These are phyloP conservation scores for Puntigrus tetrazona DNA, from an alignment of 2,113 vertebrate genomes.

Conservation along the genomic window DNA sequence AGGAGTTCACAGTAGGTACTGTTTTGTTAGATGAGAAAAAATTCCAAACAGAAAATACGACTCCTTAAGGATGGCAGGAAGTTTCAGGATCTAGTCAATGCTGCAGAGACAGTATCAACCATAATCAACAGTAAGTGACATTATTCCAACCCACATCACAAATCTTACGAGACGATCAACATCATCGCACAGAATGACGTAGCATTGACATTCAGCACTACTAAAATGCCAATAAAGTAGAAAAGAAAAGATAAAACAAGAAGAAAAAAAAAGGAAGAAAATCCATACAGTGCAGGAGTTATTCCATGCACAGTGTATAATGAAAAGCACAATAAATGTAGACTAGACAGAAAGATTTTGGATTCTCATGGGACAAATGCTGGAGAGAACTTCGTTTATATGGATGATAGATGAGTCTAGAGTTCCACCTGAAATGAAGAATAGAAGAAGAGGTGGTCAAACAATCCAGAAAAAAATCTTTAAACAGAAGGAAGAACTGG, in stretches of 20 bases:
- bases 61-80: background rate
- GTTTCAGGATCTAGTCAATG: background rate
- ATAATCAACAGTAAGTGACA: conserved; percentile 6
- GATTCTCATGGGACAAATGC: background rate
- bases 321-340: background rate
- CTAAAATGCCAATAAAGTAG: background rate
- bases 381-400: too few species aligned
- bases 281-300: background rate
- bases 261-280: background rate
- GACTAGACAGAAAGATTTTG: background rate
- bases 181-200: background rate
- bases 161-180: conserved; percentile 46
- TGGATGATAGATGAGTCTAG: background rate
- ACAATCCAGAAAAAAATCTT: too few species aligned
- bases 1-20: conserved; percentile 47
- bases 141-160: conserved; percentile 14
- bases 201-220: background rate
- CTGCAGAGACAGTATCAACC: conserved; percentile 15
- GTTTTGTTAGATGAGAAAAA: conserved; percentile 51
- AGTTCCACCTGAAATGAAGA: background rate
- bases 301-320: background rate
- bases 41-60: background rate
- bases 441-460: too few species aligned
- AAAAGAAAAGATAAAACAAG: background rate
- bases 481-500: too few species aligned